A percentile compares a stretch with the other conserved stretches of the same genome.
These are phyloP conservation scores for Synaphobranchus kaupii DNA, from an alignment of 2,797 vertebrate genomes.

Conservation along the genomic window DNA sequence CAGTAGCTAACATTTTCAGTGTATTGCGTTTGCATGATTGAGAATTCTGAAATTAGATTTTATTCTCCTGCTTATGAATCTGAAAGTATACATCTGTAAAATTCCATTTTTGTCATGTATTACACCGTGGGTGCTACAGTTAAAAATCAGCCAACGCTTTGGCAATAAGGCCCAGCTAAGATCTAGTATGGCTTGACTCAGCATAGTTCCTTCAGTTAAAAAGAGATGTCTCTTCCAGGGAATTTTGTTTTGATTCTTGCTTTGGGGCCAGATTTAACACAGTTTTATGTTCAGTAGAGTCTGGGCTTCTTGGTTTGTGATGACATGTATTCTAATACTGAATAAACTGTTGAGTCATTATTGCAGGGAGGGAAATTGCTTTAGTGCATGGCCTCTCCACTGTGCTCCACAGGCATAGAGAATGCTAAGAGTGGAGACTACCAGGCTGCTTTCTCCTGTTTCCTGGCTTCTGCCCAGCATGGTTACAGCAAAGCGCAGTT, in stretches of 20 bases:
- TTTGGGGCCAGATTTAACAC: neutral
- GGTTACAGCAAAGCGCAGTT: slow-evolving; percentile 92
- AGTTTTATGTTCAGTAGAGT: neutral
- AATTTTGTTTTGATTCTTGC: neutral
- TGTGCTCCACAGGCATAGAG: slow-evolving; percentile 75
- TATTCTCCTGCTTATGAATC: neutral
- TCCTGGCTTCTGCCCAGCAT: slow-evolving; percentile 80
- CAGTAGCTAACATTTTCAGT: neutral
- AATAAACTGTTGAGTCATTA: neutral
- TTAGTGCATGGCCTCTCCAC: neutral
- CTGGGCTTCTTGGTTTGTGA: neutral
- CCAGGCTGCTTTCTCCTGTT: slow-evolving; percentile 80
- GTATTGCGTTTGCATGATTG: neutral
- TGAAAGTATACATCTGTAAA: neutral
- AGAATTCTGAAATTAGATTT: neutral
- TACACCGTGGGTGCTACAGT: neutral
- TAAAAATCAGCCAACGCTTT: neutral
- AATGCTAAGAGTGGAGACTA: slow-evolving; percentile 69
- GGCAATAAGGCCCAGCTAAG: neutral
- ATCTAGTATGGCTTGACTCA: neutral
- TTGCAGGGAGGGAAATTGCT: neutral
- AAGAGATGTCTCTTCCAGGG: neutral
- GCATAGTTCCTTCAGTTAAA: too few species aligned
- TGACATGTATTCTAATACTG: neutral
- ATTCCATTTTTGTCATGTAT: neutral